phyloP scores from a whole-genome alignment of 2,113 vertebrate genomes.

The Hystrix brachyura region DNA sequence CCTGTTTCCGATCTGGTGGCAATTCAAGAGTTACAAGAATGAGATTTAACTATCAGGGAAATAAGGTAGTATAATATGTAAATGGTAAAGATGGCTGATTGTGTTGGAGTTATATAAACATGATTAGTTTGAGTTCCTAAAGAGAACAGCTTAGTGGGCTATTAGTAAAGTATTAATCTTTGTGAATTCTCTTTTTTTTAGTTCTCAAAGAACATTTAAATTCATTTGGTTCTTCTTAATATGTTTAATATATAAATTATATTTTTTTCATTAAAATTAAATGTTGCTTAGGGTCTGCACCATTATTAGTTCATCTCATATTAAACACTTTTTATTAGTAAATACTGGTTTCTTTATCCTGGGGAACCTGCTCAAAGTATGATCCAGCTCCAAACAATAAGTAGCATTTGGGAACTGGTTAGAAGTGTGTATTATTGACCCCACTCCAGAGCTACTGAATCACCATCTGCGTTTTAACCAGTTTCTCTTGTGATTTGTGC shows the following conservation, averaged over 20 bases:
- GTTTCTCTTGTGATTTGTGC: background rate
- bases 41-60: conserved; percentile 98
- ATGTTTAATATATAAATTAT: background rate
- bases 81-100: conserved; percentile 15
- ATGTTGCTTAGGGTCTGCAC: background rate
- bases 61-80: conserved; percentile 91
- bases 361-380: background rate
- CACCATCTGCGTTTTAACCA: background rate
- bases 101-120: background rate
- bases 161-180: conserved; percentile 22
- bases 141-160: background rate
- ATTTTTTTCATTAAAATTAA: conserved; percentile 6
- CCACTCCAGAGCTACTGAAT: background rate
- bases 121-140: conserved; percentile 35
- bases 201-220: conserved; percentile 37
- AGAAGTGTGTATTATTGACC: background rate
- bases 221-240: conserved; percentile 35
- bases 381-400: background rate
- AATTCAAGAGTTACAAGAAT: conserved; percentile 97
- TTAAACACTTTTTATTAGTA: conserved; percentile 22
- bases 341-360: conserved; percentile 22
- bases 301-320: background rate
- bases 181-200: background rate
- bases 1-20: conserved; percentile 96
- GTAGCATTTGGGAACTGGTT: conserved; percentile 1